A percentile compares a stretch with the other conserved stretches of the same genome.
Conservation (phyloP, 2,797 vertebrate genomes). For the Ispidina picta region DNA sequence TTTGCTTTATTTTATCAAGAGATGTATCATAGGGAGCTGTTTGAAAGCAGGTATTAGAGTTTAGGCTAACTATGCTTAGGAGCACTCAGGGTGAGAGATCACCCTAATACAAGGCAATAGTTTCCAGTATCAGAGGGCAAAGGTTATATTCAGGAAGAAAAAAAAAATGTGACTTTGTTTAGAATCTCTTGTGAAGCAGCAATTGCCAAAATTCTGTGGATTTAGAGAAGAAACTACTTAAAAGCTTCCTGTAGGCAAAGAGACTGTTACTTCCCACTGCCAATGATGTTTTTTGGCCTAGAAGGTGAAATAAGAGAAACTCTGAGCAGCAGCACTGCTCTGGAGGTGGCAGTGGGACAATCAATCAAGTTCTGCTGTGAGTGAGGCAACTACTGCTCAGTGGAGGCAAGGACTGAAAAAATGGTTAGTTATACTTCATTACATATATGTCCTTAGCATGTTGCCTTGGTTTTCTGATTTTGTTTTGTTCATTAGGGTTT, state of each 20-base stretch:
- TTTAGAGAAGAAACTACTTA: neutral
- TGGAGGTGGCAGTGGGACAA: neutral
- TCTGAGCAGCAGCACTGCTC: neutral
- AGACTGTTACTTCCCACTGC: neutral
- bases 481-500: neutral
- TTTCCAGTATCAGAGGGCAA: neutral
- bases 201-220: neutral
- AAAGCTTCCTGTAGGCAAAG: neutral
- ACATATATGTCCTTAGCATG: neutral
- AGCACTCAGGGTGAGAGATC: neutral
- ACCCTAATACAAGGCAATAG: neutral
- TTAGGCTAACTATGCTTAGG: neutral
- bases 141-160: neutral
- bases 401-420: neutral
- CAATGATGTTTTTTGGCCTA: neutral
- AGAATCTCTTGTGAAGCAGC: neutral
- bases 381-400: neutral
- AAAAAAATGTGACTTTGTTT: neutral
- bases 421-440: neutral
- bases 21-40: fast-evolving
- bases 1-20: neutral
- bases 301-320: neutral
- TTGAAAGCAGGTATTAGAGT: neutral
- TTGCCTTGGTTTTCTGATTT: neutral
- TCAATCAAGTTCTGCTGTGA: neutral